Evolutionary conservation across 2,888 invertebrate genomes (phyloP).

Genomic region (Leptinotarsa tumamoca): DNA sequence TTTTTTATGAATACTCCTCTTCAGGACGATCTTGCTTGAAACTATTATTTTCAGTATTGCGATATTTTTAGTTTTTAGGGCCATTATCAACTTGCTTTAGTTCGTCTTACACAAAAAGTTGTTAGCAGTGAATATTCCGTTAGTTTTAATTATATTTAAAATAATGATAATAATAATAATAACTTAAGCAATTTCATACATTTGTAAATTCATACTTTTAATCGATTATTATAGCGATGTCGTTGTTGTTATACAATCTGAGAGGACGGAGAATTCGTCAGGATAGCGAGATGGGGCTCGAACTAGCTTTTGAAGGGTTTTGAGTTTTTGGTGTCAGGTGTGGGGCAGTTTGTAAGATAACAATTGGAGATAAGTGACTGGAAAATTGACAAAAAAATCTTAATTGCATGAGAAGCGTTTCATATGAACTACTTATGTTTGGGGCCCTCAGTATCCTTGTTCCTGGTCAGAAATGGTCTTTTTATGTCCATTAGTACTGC

Average conservation of each 20-base stretch:
- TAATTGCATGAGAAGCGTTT: too few species aligned
- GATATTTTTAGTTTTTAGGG: background rate
- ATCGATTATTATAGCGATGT: conserved; percentile 33
- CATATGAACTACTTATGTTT: too few species aligned
- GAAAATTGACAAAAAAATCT: too few species aligned
- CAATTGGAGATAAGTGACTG: background rate
- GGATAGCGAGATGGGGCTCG: background rate
- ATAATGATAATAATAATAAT: conserved; percentile 33
- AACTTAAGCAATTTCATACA: conserved; percentile 54
- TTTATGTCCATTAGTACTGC: too few species aligned
- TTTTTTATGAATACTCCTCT: background rate
- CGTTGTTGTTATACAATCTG: conserved; percentile 9
- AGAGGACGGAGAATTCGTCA: conserved; percentile 18
- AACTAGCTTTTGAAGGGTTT: background rate
- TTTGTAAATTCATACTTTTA: conserved; percentile 53
- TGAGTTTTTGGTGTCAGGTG: conserved; percentile 4
- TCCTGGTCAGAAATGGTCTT: too few species aligned
- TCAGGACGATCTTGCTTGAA: background rate
- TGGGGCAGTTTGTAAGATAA: background rate
- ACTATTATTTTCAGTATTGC: conserved; percentile 9
- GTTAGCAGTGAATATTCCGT: conserved; percentile 43
- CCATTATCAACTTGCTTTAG: conserved; percentile 27
- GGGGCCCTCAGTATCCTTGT: too few species aligned
- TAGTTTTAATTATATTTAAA: conserved; percentile 49
- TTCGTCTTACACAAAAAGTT: conserved; percentile 37